A percentile compares a stretch with the other conserved stretches of the same genome.
Conservation (phyloP, 2,113 vertebrate species). For the Hypocryptadius cinnamomeus region DNA sequence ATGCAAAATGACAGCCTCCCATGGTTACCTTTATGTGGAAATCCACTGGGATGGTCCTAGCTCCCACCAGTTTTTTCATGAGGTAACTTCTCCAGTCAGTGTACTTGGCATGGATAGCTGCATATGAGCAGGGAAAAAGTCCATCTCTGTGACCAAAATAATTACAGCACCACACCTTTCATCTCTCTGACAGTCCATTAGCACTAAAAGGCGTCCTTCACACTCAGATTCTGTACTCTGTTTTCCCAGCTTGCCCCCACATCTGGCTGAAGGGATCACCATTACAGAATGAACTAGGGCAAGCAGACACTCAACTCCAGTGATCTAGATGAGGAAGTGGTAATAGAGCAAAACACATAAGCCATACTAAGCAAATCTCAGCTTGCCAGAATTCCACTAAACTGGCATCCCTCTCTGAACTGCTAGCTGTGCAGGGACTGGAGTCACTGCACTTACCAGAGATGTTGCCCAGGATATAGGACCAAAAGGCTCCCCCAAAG, state of each 20-base stretch:
- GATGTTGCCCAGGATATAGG: neutral
- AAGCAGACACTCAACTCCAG: neutral
- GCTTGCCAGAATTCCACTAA: neutral
- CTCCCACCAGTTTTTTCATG: conserved; percentile 87
- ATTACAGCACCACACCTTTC: neutral
- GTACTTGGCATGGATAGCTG: conserved; percentile 75
- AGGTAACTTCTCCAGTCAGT: conserved; percentile 91
- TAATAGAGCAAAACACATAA: neutral
- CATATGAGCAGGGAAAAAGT: neutral
- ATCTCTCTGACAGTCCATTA: neutral
- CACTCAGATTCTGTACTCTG: neutral
- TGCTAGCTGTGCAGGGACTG: neutral
- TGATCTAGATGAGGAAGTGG: neutral
- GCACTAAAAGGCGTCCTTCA: neutral
- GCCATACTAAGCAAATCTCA: neutral
- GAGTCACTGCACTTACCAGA: neutral
- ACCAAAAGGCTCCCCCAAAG: neutral
- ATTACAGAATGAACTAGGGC: neutral
- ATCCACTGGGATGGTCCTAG: conserved; percentile 87
- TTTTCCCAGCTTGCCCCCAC: neutral
- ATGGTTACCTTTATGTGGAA: conserved; percentile 87
- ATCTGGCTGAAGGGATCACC: neutral
- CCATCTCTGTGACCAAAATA: neutral
- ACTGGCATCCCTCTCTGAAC: neutral
- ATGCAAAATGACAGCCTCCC: neutral